Evolutionary conservation across 1,140 invertebrate genomes (phyloP), one percentile per base, ranked within the genome.

Genomic region (Phthorimaea operculella): DNA sequence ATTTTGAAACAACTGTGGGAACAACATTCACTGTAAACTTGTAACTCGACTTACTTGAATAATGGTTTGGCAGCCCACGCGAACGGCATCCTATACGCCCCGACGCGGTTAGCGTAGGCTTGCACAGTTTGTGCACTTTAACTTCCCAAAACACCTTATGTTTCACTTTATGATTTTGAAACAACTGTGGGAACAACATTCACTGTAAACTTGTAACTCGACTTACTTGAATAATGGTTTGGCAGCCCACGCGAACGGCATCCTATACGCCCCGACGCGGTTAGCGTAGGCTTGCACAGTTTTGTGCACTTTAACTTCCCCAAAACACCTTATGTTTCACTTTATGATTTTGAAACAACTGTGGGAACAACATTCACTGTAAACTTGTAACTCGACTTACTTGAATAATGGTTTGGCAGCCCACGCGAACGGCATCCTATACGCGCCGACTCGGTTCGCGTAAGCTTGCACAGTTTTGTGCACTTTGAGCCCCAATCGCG

Each of bases 381-480:
- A 28, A 28, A 28, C 21, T 28, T 28, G 21, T 28, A 28, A 6
- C 21, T 28, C 6, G 6, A 52, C 69, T 71, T 74, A 88, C 87
- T 82, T 88, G 81, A 95, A 96, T 33, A 97, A 81, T 34, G 94
- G 93, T 60, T 92, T 90, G 1, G 95, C 95, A 39, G 94, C 91
- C 96, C 97, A 99, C 14, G 94, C 97, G 85, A 99, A 97, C 3
- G 96, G 96, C 94, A 98, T 98, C 64, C 94, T 90, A 82, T 97
- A 97, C 69, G 92, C 92, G 6, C 95, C 95, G 60, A 98, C 89
- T 70, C 92, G 89, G 76, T 94, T 91, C 64, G 93, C 94, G 77
- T 91, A 95, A 34, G 90, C 88, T 76, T 90, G 91, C 60, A 95
- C 92, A 67, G 90, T 90, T 85, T 93, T 95, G 70, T 96, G 93